Evolutionary conservation across 1,140 invertebrate genomes (phyloP), one percentile per base, ranked within the genome.

Genomic region (Ips nitidus): DNA sequence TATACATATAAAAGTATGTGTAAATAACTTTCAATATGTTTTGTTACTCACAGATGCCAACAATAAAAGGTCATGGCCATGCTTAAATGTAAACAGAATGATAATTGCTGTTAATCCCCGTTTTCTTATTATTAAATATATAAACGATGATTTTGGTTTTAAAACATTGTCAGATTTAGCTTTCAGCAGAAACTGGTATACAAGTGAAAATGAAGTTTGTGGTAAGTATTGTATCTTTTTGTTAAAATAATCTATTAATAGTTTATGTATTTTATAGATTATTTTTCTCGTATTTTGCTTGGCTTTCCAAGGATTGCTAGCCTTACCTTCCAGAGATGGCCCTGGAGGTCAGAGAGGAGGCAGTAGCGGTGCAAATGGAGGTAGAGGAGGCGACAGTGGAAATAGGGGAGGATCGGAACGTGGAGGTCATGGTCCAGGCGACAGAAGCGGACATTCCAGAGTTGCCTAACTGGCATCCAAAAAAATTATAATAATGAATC

Each of bases 361-460:
- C 41, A 64, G 62, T 40, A 64, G 62, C 37, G 62, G 62, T 2
- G 62, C 47, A 6, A 64, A 52, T 40, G 62, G 62, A 8, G 62
- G 62, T 5, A 64, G 62, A 53, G 62, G 61, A 8, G 61, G 62
- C 7, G 36, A 36, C 41, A 38, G 62, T 5, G 39, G 62, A 38
- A 53, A 64, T 50, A 38, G 62, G n/a, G 62, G 62, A 52, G 62
- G 62, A 4, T 22, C 62, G 4, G 6, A 52, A 8, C 45, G 53
- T 64, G 62, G 62, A 1, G 50, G 50, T 7, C 62, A 53, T 41
- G 62, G 62, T 22, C 6, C 62, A 41, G 62, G 62, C 8, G 62
- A 71, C 64, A 53, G 59, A 45, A 38, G 50, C 7, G 55, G 66
- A 60, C 43, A 67, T 22, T 6, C 4, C 50, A 39, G 55, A 47